Evolutionary conservation across 2,113 vertebrate genomes (phyloP).

Genomic region (Ceuthmochares aereus): DNA sequence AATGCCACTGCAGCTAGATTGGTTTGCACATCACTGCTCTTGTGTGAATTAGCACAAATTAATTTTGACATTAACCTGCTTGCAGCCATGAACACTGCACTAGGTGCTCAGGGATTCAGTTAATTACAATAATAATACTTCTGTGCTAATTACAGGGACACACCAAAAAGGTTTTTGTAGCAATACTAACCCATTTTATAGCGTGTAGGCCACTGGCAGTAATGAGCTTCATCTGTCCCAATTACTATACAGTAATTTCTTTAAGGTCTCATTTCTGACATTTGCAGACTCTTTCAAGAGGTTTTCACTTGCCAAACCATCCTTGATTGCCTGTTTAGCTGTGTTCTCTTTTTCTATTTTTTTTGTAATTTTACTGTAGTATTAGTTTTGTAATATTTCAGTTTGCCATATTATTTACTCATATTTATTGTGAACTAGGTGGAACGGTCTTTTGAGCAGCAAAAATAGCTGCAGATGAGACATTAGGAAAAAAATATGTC

Average conservation of each 20-base stretch:
- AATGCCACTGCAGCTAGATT: not conserved
- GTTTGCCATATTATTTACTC: not conserved
- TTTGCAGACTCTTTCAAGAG: not conserved
- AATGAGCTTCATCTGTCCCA: conserved; percentile 35
- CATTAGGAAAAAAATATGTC: not conserved
- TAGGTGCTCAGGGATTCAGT: conserved; percentile 44
- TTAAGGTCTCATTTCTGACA: conserved; percentile 4
- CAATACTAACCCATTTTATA: conserved; percentile 18
- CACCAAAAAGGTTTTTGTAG: conserved; percentile 24
- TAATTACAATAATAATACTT: conserved; percentile 57
- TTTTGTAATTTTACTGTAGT: not conserved
- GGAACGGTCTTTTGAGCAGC: not conserved
- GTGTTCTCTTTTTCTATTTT: not conserved
- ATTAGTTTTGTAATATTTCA: not conserved
- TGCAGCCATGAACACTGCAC: not conserved
- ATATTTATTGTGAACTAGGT: not conserved
- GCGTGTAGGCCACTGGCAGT: conserved; percentile 43
- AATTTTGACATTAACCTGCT: conserved; percentile 63
- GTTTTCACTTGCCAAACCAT: not conserved
- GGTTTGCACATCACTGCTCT: not conserved
- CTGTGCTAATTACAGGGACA: conserved; percentile 46
- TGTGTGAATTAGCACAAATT: conserved; percentile 51
- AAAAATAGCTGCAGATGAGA: not conserved
- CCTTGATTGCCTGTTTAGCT: not conserved
- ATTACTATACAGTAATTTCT: not conserved